Conservation (phyloP, 2,888 invertebrate genomes). For the Melanotus villosus region DNA sequence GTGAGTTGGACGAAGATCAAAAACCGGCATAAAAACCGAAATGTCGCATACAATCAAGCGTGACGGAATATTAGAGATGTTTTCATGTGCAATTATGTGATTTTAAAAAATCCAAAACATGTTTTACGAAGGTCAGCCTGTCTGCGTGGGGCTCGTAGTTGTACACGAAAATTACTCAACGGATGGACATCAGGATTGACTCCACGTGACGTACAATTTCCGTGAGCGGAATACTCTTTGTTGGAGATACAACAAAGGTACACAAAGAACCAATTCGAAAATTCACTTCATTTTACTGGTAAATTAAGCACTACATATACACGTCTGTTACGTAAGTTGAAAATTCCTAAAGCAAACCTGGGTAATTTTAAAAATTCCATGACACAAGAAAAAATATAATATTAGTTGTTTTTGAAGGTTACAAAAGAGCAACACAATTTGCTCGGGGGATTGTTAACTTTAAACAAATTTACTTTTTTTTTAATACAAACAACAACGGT, state of each 20-base stretch:
- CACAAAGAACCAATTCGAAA: constrained; percentile 6
- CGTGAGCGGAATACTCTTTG: background rate
- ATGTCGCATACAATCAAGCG: constrained; percentile 10
- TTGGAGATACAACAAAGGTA: background rate
- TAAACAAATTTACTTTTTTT: too few species aligned
- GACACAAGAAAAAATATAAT: too few species aligned
- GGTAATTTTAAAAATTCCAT: too few species aligned
- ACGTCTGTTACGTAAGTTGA: too few species aligned
- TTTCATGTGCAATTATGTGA: constrained; percentile 27
- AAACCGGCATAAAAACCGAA: constrained; percentile 1
- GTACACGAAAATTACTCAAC: constrained; percentile 14
- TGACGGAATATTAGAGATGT: constrained; percentile 14
- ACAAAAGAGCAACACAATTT: too few species aligned
- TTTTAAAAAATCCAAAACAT: constrained; percentile 23
- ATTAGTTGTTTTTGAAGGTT: too few species aligned
- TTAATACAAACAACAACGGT: too few species aligned
- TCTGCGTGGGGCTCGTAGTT: constrained; percentile 15
- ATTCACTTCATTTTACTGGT: too few species aligned
- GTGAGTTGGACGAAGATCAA: background rate
- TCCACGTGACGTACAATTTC: constrained; percentile 6
- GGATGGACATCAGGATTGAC: background rate
- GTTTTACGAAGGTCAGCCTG: constrained; percentile 26
- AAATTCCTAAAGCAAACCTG: too few species aligned
- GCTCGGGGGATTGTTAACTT: too few species aligned
- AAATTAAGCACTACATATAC: too few species aligned